These are phyloP conservation scores for Brachionus asplanchnoidis DNA, from an alignment of 1,140 invertebrate genomes.

Conservation along the genomic window DNA sequence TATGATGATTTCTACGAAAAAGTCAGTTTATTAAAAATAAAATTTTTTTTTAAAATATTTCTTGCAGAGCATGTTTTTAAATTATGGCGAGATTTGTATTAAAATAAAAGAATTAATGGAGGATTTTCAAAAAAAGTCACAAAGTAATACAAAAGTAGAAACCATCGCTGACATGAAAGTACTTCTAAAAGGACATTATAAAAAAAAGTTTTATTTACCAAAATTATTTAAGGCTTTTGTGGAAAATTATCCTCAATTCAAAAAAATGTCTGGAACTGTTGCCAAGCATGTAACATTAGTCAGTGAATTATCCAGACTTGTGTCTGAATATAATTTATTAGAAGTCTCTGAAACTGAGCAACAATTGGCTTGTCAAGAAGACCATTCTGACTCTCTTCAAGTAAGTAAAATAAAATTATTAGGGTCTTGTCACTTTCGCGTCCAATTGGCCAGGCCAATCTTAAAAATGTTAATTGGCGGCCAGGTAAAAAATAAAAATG, in stretches of 20 bases:
- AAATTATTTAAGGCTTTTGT: slow-evolving; percentile 69
- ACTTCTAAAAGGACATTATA: not conserved
- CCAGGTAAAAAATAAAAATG: too few species aligned
- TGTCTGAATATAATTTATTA: slow-evolving; percentile 72
- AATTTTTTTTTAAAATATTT: not conserved
- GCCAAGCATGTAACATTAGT: slow-evolving; percentile 94
- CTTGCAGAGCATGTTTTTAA: slow-evolving; percentile 79
- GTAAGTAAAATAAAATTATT: slow-evolving; percentile 51
- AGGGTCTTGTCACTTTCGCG: too few species aligned
- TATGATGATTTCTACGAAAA: slow-evolving; percentile 94
- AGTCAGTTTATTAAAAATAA: slow-evolving; percentile 60
- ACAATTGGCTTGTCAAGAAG: slow-evolving; percentile 83
- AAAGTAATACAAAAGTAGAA: slow-evolving; percentile 88
- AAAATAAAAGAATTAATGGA: slow-evolving; percentile 96
- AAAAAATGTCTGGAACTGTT: slow-evolving; percentile 97
- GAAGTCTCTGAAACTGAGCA: slow-evolving; percentile 94
- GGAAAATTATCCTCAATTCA: slow-evolving; percentile 95
- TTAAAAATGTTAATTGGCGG: too few species aligned
- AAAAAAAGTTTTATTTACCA: not conserved
- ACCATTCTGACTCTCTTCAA: slow-evolving; percentile 79
- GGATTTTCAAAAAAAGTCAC: slow-evolving; percentile 90
- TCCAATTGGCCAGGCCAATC: too few species aligned
- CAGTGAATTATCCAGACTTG: slow-evolving; percentile 81
- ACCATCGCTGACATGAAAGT: slow-evolving; percentile 95
- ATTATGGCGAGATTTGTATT: slow-evolving; percentile 96